Evolutionary conservation across 2,797 vertebrate genomes (phyloP), one percentile per base, ranked within the genome.

Genomic region (Schizothorax lantsangensis): DNA sequence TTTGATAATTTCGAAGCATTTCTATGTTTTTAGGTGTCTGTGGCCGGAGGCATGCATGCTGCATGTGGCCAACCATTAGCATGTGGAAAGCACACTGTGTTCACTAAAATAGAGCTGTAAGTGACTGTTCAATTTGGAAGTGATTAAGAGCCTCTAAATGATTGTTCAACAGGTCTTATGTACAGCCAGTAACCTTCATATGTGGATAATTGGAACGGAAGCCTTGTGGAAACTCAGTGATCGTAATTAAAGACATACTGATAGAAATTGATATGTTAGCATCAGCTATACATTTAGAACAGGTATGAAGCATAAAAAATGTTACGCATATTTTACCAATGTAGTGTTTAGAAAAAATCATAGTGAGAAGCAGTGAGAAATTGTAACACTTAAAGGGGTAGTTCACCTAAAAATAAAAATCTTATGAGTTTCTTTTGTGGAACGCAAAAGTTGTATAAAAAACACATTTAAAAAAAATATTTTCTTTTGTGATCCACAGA

Each of bases 11-110:
- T 40, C 40, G 17, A 59, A 71, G 66, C 75, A 57, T 79, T 68
- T 69, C 36, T 33, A 23, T 30, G 84, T 79, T 71, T 85, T 36
- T 72, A 85, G 84, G 75, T 85, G 49, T 85, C 38, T 57, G 19
- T 72, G 75, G 74, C 33, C 6, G 1, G 73, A 68, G 73, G 74
- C 59, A 52, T 45, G 64, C 21, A 2, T 74, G 45, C 49, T 83
- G 71, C n/a, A 69, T 85, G 62, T 40, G 49, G 10, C 64, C 40
- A 52, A 75, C 21, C 49, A 59, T 85, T 79, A 79, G 38, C 36
- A 71, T 85, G 64, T 23, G 33, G 14, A 79, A 75, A 45, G 26
- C 54, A 52, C 52, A 33, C 49, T 45, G 71, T 40, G 64, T 57
- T 45, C 38, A 62, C 14, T 45, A 45, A 81, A 80, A 73, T 73